Evolutionary conservation across 1,140 invertebrate species (phyloP).

Genomic region (Conus ventricosus): DNA sequence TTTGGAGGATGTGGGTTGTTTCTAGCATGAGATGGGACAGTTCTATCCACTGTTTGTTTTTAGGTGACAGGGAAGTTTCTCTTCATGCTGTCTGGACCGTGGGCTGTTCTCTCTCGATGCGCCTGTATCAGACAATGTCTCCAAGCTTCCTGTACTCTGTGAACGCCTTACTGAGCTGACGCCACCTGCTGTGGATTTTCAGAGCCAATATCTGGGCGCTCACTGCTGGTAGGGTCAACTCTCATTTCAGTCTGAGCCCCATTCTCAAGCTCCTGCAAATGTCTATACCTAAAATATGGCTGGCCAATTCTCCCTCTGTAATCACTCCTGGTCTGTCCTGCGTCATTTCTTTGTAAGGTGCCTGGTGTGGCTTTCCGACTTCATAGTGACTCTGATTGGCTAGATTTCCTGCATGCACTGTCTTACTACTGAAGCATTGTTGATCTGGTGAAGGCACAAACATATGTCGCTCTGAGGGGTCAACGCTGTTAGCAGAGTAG

Average conservation of each 20-base stretch:
- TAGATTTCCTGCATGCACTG: background rate
- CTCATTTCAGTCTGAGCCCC: slow-evolving; percentile 8
- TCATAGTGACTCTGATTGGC: background rate
- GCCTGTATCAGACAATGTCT: background rate
- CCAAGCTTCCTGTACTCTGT: slow-evolving; percentile 23
- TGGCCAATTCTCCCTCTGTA: slow-evolving; percentile 40
- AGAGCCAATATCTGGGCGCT: too few relatives aligned
- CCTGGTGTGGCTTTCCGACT: background rate
- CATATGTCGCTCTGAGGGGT: background rate
- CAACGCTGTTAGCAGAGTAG: background rate
- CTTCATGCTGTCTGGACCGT: background rate
- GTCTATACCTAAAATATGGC: slow-evolving; percentile 36
- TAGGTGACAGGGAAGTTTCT: slow-evolving; percentile 17
- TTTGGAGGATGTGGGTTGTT: slow-evolving; percentile 27
- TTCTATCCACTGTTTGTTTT: slow-evolving; percentile 26
- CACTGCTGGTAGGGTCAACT: background rate
- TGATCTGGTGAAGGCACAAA: background rate
- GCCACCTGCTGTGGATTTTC: background rate
- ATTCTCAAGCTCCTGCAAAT: slow-evolving; percentile 23
- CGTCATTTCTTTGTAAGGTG: background rate
- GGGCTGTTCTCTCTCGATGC: background rate
- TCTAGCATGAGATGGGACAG: slow-evolving; percentile 34
- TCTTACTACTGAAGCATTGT: background rate
- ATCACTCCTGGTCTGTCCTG: slow-evolving; percentile 10
- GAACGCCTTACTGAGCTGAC: background rate